phyloP scores from a whole-genome alignment of 2,797 vertebrate genomes.

The Hyperoplus immaculatus region DNA sequence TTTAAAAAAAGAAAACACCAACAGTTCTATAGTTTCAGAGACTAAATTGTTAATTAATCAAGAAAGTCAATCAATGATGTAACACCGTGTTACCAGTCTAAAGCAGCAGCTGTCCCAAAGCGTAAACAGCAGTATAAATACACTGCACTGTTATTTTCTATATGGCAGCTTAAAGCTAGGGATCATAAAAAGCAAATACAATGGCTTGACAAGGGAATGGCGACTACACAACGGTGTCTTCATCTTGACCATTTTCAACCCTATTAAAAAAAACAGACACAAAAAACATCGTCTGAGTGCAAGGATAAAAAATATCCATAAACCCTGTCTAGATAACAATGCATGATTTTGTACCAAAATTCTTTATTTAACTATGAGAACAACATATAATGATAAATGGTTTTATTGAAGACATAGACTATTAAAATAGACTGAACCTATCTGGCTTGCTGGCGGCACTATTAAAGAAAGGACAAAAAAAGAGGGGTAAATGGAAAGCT shows the following conservation, averaged over 20 bases:
- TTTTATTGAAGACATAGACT: neutral
- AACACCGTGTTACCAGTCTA: too few species aligned
- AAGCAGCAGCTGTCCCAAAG: neutral
- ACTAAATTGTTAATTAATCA: neutral
- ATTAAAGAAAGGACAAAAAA: constrained; percentile 3
- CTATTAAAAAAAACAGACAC: neutral
- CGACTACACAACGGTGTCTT: neutral
- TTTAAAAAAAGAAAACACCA: neutral
- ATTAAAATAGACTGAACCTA: neutral
- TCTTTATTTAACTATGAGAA: neutral
- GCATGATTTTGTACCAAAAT: neutral
- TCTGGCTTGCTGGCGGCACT: neutral
- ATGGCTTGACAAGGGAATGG: neutral
- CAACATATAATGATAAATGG: neutral
- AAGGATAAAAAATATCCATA: too few species aligned
- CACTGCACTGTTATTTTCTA: neutral
- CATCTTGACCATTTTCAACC: neutral
- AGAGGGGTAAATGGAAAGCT: neutral
- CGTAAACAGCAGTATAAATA: neutral
- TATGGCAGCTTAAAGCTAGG: neutral
- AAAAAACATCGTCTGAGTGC: neutral
- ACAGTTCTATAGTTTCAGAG: neutral
- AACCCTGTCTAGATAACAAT: neutral
- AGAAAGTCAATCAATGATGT: neutral
- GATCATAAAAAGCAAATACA: neutral